A percentile compares a stretch with the other conserved stretches of the same genome.
phyloP scores from a whole-genome alignment of 2,113 vertebrate genomes.

The Fulica atra region DNA sequence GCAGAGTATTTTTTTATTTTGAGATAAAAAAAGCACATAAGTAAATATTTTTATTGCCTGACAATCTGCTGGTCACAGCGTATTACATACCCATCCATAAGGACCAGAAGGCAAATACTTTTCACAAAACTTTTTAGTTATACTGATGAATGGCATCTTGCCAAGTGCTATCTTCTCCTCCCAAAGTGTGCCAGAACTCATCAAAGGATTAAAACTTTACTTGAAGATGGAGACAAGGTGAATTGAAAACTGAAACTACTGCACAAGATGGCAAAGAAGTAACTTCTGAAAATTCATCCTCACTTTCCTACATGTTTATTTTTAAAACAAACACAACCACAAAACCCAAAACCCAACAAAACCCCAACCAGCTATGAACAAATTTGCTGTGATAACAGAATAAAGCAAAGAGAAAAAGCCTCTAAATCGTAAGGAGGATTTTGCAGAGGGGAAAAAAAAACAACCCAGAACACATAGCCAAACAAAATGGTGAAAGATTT shows the following conservation, averaged over 20 bases:
- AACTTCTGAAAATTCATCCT: background rate
- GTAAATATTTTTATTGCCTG: background rate
- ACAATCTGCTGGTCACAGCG: background rate
- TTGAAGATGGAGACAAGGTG: background rate
- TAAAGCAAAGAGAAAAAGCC: background rate
- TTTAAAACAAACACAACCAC: background rate
- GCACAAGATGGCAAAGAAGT: background rate
- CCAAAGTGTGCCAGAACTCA: background rate
- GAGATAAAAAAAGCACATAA: background rate
- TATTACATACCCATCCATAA: background rate
- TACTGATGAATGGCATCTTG: background rate
- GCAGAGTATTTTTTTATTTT: background rate
- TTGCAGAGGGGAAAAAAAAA: background rate
- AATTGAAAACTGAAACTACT: background rate
- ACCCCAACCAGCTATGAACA: background rate
- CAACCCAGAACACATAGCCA: background rate
- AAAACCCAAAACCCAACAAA: background rate
- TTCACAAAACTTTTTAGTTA: background rate
- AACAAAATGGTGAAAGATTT: conserved; percentile 18
- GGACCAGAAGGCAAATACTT: background rate
- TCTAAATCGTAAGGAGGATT: background rate
- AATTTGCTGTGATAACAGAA: background rate
- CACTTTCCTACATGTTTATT: background rate
- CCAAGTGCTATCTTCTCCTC: background rate
- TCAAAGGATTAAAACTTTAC: background rate